Evolutionary conservation across 2,888 invertebrate genomes (phyloP).

Genomic region (Trichopria drosophilae): DNA sequence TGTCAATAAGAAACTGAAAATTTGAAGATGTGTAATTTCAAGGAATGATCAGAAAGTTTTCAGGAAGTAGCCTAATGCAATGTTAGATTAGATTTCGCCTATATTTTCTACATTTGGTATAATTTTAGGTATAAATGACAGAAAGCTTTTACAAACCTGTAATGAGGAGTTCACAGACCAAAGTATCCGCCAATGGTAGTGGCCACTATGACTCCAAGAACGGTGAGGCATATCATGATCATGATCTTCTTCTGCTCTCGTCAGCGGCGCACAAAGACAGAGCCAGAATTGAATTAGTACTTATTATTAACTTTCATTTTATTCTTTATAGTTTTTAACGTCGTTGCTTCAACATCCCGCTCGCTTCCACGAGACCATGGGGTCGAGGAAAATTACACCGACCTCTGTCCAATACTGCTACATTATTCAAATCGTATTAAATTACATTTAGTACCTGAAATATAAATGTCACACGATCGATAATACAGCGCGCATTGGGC

Average conservation of each 20-base stretch:
- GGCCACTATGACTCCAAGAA: slow-evolving; percentile 74
- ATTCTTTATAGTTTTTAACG: not conserved
- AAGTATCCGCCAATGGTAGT: slow-evolving; percentile 71
- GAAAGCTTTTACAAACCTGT: slow-evolving; percentile 21
- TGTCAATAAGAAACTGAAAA: too few species aligned
- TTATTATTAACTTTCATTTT: not conserved
- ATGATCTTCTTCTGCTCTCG: slow-evolving; percentile 89
- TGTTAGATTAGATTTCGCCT: too few species aligned
- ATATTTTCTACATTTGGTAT: too few species aligned
- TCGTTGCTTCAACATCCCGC: not conserved
- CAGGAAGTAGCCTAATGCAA: too few species aligned
- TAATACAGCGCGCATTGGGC: too few species aligned
- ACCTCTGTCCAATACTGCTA: slow-evolving; percentile 37
- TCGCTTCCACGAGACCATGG: too few species aligned
- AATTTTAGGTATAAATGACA: slow-evolving; percentile 2
- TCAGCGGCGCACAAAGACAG: slow-evolving; percentile 30
- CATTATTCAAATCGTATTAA: slow-evolving; percentile 13
- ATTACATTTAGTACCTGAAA: too few species aligned
- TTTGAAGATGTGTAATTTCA: too few species aligned
- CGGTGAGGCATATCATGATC: slow-evolving; percentile 85
- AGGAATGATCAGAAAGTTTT: too few species aligned
- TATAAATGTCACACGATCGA: too few species aligned
- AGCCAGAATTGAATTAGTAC: slow-evolving; percentile 27
- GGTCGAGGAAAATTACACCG: too few species aligned
- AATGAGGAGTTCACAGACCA: slow-evolving; percentile 50